Evolutionary conservation across 1,140 invertebrate species (phyloP), one percentile per base, ranked within the genome.

Genomic region (Vanessa atalanta): DNA sequence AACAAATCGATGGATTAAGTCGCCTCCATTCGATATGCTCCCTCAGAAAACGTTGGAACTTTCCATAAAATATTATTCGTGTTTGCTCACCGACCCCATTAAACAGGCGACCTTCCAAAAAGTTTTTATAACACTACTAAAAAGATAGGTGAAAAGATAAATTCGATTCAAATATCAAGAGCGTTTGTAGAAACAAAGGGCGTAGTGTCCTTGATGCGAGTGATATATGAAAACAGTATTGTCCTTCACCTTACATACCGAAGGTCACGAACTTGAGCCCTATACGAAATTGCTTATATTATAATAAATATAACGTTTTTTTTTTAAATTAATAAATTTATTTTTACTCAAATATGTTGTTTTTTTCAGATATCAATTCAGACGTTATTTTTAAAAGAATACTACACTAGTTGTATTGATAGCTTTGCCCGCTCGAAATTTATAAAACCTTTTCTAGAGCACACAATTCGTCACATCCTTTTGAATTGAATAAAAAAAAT

Each of bases 221-320:
- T 66, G 64, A 72, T 72, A 66, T 72, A 72, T 67, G 63, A 72
- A 72, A 72, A 65, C 50, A 65, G 16, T 43, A 31, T 43, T 53
- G 60, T 71, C 70, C 70, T 71, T 71, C 60, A 71, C 69, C 69
- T 71, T 65, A 26, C 26, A 37, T 65, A 20, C 16, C 50, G 50
- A 72, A 72, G 70, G 70, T 65, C 63, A 63, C 61, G 63, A 72
- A 72, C 70, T 68, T 68, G 50, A 72, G 70, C 70, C 43, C 20
- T 57, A 26, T 12, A 50, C 23, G 51, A 57, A 57, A 67, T 67
- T 14, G 47, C 50, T 65, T 72, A 72, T 65, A 31, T 65, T 65
- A 72, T 31, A 7, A 43, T 65, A 64, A 50, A 63, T 65, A 50
- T 53, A 51, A 51, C 16, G n/a, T 2, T 23, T 57, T 11, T 23